Base-by-base conservation (phyloP, 2,888 invertebrate species). In the Steinernema carpocapsae region DNA sequence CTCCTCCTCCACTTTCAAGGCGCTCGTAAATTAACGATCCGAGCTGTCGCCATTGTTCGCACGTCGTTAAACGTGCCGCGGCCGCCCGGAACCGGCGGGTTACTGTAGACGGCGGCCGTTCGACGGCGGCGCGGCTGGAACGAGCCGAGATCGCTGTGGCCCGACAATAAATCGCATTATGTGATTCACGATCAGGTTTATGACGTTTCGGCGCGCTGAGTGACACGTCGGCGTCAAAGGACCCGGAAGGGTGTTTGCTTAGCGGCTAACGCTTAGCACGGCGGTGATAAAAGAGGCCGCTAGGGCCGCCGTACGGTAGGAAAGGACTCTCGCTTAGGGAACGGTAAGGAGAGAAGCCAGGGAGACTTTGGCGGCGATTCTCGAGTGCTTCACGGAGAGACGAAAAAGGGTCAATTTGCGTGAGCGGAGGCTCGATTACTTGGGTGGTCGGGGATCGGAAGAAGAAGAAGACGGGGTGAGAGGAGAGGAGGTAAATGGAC, bases 181-280 rank as follows among this genome's bases (percentile, higher is more conserved):
- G 64, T 64, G 64, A 64, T 29, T 64, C 64, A 64, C 29, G 64
- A 14, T 64, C 64, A 64, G 64, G 64, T 64, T 64, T 64, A 64
- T 64, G 64, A 64, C 64, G 64, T 64, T 64, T 29, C 56, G 56
- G 24, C 14, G 56, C 22, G 24, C 17, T 32, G 64, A 64, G 17
- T 64, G 64, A 64, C 64, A 64, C 64, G 64, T 64, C 64, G 64
- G 12, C 64, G 64, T 26, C 56, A 22, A 64, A 26, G 64, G 64
- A 17, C 64, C 64, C 64, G 64, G 64, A 64, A 64, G 64, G 64
- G 64, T 64, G 64, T 64, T 64, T 64, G 64, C 64, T 64, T 64
- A 64, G 64, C 64, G 64, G 64, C 64, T 64, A 48, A 48, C 64
- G 64, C 64, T 64, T 64, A 64, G 64, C 64, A 64, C 64, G 32